Evolutionary conservation across 2,113 vertebrate genomes (phyloP), one percentile per base, ranked within the genome.

Genomic region (Procavia capensis): DNA sequence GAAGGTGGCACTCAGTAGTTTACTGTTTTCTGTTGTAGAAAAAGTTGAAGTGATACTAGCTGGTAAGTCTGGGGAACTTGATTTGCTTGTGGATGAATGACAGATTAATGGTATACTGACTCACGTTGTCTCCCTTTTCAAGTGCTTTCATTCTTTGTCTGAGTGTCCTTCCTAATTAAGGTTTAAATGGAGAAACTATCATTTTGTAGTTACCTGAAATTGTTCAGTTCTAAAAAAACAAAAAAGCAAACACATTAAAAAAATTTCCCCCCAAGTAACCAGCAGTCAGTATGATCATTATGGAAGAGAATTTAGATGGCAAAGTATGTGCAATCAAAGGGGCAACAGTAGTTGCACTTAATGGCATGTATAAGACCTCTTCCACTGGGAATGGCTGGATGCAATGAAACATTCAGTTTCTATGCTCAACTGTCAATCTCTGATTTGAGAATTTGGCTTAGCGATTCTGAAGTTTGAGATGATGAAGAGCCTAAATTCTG

Each of bases 221-320:
- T 97, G 97, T 98, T 98, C 97, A 97, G 95, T 98, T 98, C 97
- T 98, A 96, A 95, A 97, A 97, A 93, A 75, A 59, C 76, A 63
- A 47, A 34, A 4, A 41, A 75, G 19, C 16, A 87, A 61, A 96
- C 97, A 98, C 84, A 95, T 98, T 98, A 95, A 94, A 92, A 98
- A 96, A 97, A 96, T 80, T 85, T 70, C 96, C 97, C 86, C 98
- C 97, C 98, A 97, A 97, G 95, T 97, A 98, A 98, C 98, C 98
- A 98, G 98, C 98, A 98, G 98, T 98, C 98, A 98, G 98, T 97
- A 95, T 98, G 98, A 98, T 98, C 97, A 98, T 98, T 99, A 98
- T 98, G 98, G 98, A 99, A 98, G 98, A 98, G 98, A 98, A 98
- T 98, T 98, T 98, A 98, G 97, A 95, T n/a, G 47, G 64, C 0